Percentiles rank a stretch among this genome's conserved stretches.
Conservation (phyloP, 2,888 invertebrate genomes). For the Archaeoteleia sp. region DNA sequence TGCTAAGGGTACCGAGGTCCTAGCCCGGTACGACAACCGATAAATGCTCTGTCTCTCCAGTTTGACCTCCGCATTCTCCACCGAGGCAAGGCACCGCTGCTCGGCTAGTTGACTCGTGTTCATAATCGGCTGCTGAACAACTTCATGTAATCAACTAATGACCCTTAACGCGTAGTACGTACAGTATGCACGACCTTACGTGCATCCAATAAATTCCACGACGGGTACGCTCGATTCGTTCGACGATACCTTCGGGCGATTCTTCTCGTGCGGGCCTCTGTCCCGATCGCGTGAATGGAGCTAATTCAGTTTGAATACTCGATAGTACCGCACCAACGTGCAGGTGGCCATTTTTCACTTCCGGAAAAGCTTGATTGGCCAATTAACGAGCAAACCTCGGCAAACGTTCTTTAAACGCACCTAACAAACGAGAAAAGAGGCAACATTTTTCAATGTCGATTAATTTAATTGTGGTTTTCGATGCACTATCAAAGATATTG, state of each 20-base stretch:
- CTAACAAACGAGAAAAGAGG: not conserved
- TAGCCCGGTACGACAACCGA: no score
- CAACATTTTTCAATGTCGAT: no score
- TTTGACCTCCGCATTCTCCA: no score
- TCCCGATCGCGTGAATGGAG: conserved; percentile 43
- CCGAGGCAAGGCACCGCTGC: no score
- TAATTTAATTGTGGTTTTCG: no score
- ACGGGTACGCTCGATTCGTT: conserved; percentile 38
- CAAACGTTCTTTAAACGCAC: conserved; percentile 5
- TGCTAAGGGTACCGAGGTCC: no score
- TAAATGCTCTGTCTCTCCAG: no score
- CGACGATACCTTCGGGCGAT: conserved; percentile 38
- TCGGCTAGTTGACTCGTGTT: no score
- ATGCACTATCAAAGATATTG: no score
- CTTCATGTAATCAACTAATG: conserved; percentile 58
- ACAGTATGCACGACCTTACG: conserved; percentile 37
- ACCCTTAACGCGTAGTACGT: conserved; percentile 50
- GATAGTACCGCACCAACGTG: conserved; percentile 30
- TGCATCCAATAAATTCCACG: conserved; percentile 47
- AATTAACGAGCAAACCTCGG: conserved; percentile 30
- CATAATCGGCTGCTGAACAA: conserved; percentile 53
- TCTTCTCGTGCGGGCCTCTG: conserved; percentile 35
- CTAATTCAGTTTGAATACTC: conserved; percentile 39
- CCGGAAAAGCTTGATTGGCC: conserved; percentile 43
- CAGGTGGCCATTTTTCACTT: conserved; percentile 37